Base-by-base conservation (phyloP, 2,113 vertebrate genomes). In the Poeciliopsis turrubarensis region DNA sequence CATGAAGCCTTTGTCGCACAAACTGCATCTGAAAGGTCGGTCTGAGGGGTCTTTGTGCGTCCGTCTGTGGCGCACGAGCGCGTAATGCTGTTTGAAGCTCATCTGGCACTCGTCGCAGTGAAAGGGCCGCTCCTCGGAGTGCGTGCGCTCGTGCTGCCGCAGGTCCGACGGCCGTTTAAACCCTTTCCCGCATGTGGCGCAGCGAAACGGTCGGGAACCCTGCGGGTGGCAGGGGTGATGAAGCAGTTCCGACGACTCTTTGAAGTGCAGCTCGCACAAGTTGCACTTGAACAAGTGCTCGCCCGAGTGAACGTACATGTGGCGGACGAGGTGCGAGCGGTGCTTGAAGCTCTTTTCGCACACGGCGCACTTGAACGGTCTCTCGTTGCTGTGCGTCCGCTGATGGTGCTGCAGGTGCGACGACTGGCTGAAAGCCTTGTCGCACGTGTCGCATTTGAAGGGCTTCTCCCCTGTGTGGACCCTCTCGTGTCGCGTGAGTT, bases 301-400 rank as follows among this genome's bases (percentile, higher is more conserved):
- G 0, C 97, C 97, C 0, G 97, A 98, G 87, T 99, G 98, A 0
- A 97, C 97, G 0, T 98, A 98, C 98, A 99, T 99, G 92, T 99
- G 97, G 66, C 98, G 97, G 81, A 99, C 96, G 19, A 99, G 95
- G 89, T 99, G 97, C 0, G 97, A 99, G 89, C 98, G 97, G 92
- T 99, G 98, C 92, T 99, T 99, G 86, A 99, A 99, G 89, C 96
- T 98, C 94, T 99, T 99, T 85, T 99, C 97, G 0, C 98, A 99
- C 19, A 98, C 97, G 0, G 97, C 95, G 32, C 98, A 99, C 89
- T 98, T 98, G 88, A 98, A 98, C 0, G 98, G 97, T 61, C 97
- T 95, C 83, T 99, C 98, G 0, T 96, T 97, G 91, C 97, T 99
- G 94, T 99, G 98, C 0, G 97, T 99, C 71, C 96, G 95, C 88